These are phyloP conservation scores for Parazoanthus atlanticus DNA, from an alignment of 92 coral and sea anemone species.

Conservation along the genomic window DNA sequence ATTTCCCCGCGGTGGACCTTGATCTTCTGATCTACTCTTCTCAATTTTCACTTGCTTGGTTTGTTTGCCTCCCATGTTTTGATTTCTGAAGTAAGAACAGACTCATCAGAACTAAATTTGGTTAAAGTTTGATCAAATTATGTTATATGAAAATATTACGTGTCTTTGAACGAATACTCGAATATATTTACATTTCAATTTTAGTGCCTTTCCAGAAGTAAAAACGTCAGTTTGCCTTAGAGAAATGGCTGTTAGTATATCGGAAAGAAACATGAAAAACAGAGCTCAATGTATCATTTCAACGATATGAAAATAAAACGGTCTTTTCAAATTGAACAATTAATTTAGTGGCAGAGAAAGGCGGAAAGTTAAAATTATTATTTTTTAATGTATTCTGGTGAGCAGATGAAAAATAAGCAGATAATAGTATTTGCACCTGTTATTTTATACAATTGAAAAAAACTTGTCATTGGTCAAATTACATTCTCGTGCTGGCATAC, in stretches of 20 bases:
- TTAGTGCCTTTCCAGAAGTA: not conserved
- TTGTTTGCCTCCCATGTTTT: not conserved
- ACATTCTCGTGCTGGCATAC: not conserved
- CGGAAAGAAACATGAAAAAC: no score
- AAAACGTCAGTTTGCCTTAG: not conserved
- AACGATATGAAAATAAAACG: not conserved
- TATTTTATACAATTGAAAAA: not conserved
- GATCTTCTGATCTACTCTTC: not conserved
- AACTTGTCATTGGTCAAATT: slow-evolving; percentile 4
- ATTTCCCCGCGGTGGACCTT: not conserved
- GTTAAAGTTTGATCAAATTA: slow-evolving; percentile 1
- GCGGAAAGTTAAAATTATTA: not conserved
- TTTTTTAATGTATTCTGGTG: not conserved
- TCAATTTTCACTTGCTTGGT: not conserved
- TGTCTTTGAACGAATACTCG: not conserved
- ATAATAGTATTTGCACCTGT: slow-evolving; percentile 2
- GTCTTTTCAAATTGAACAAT: not conserved
- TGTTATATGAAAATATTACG: not conserved
- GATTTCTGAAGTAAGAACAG: not conserved
- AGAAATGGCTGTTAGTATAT: not conserved
- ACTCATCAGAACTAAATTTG: not conserved
- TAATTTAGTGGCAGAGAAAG: slow-evolving; percentile 6
- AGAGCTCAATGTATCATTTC: no score
- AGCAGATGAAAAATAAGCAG: not conserved
- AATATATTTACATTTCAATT: not conserved